A percentile compares a stretch with the other conserved stretches of the same genome.
phyloP scores from a whole-genome alignment of 64 coral and sea anemone species.

The Stylophora pistillata region DNA sequence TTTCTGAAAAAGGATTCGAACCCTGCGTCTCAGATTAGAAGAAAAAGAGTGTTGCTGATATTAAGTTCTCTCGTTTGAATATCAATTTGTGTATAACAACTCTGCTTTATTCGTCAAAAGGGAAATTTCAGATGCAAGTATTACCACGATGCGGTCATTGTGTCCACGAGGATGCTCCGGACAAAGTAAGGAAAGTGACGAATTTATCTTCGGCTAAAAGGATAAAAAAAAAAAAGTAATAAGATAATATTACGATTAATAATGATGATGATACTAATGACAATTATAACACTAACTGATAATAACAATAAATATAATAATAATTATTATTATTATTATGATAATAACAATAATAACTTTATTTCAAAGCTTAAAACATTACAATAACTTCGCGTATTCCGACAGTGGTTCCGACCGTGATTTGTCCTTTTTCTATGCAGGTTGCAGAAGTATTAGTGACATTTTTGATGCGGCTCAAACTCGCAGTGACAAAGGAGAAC shows the following conservation, averaged over 20 bases:
- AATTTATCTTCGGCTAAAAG: too few relatives aligned
- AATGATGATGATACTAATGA: too few relatives aligned
- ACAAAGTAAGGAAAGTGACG: conserved; percentile 54
- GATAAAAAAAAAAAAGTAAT: too few relatives aligned
- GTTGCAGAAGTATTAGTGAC: conserved; percentile 75
- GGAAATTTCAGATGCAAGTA: conserved; percentile 93
- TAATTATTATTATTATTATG: too few relatives aligned
- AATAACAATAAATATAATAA: too few relatives aligned
- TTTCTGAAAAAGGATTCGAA: too few relatives aligned
- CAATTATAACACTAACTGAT: too few relatives aligned
- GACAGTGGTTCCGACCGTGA: too few relatives aligned
- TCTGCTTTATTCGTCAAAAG: conserved; percentile 1
- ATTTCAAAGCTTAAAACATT: too few relatives aligned
- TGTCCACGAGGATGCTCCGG: conserved; percentile 94
- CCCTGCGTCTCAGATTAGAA: too few relatives aligned
- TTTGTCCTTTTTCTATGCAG: conserved; percentile 29
- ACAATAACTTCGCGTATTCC: background rate
- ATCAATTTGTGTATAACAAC: background rate
- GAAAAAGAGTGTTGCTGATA: background rate
- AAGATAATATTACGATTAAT: too few relatives aligned
- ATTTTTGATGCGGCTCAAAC: conserved; percentile 62
- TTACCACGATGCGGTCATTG: conserved; percentile 92
- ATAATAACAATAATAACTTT: background rate
- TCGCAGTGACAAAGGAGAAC: conserved; percentile 43
- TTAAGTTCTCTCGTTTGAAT: background rate